Evolutionary conservation across 2,113 vertebrate genomes (phyloP).

Genomic region (Anarhynchus alexandrinus): DNA sequence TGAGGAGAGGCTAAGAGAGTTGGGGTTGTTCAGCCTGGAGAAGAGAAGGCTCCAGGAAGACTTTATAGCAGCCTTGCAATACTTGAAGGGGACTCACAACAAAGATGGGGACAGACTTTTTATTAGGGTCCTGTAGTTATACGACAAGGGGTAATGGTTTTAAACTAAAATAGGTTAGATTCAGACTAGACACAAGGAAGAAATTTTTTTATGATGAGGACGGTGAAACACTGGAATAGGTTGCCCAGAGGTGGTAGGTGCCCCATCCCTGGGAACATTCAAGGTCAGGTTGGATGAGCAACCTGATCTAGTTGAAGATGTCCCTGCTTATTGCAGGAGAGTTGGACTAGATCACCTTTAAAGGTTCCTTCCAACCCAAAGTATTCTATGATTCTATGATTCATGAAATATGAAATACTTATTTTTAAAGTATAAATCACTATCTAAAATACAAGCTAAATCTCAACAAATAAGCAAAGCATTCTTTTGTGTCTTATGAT

Average conservation of each 20-base stretch:
- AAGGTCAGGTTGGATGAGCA: background rate
- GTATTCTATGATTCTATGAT: no score
- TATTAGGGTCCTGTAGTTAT: background rate
- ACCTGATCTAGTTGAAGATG: background rate
- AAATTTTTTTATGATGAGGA: background rate
- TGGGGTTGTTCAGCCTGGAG: background rate
- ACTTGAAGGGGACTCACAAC: background rate
- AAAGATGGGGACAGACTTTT: background rate
- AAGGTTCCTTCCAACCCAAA: background rate
- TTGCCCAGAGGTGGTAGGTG: background rate
- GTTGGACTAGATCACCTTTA: background rate
- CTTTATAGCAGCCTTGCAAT: background rate
- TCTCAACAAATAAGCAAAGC: background rate
- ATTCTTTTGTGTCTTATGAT: background rate
- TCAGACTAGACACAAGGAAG: background rate
- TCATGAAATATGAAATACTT: background rate
- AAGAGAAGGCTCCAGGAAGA: background rate
- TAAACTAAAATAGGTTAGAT: background rate
- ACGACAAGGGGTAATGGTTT: background rate
- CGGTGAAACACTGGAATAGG: background rate
- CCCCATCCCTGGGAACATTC: background rate
- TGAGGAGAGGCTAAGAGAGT: background rate
- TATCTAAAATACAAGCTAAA: background rate
- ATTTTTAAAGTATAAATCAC: background rate
- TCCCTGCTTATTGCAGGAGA: background rate